Percentiles rank a stretch among this genome's conserved stretches.
Conservation (phyloP, 2,888 invertebrate species). For the Parnassius orleans region DNA sequence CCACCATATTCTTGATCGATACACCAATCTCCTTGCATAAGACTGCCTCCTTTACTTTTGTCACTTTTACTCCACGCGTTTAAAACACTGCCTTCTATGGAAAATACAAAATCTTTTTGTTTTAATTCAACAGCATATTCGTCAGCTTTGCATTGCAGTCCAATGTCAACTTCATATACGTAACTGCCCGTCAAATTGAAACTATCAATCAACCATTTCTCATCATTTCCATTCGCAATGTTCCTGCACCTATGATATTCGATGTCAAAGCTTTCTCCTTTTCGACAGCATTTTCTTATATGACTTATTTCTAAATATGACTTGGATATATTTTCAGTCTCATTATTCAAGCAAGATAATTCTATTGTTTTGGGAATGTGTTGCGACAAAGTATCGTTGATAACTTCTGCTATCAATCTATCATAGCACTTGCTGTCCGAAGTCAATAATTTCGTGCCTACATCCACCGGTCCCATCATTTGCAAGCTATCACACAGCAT, state of each 20-base stretch:
- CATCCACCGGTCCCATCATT: constrained; percentile 40
- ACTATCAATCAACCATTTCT: constrained; percentile 46
- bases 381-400: constrained; percentile 49
- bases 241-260: constrained; percentile 55
- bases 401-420: constrained; percentile 52
- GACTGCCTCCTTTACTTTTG: constrained; percentile 31
- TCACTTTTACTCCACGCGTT: constrained; percentile 40
- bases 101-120: constrained; percentile 48
- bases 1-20: constrained; percentile 52
- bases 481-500: constrained; percentile 46
- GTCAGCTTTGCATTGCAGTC: constrained; percentile 55
- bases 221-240: constrained; percentile 37
- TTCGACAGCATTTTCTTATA: constrained; percentile 67
- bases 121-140: constrained; percentile 60
- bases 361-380: constrained; percentile 58
- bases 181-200: constrained; percentile 42
- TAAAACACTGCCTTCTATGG: constrained; percentile 51
- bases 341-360: constrained; percentile 51
- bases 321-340: constrained; percentile 37
- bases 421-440: constrained; percentile 54
- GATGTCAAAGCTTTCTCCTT: constrained; percentile 58
- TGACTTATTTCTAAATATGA: constrained; percentile 45
- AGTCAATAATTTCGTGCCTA: constrained; percentile 36
- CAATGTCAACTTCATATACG: constrained; percentile 58
- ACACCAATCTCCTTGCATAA: constrained; percentile 66